Percentiles rank a stretch among this genome's conserved stretches.
These are phyloP conservation scores for Heliconius ethilla DNA, from an alignment of 2,888 invertebrate genomes.

Conservation along the genomic window DNA sequence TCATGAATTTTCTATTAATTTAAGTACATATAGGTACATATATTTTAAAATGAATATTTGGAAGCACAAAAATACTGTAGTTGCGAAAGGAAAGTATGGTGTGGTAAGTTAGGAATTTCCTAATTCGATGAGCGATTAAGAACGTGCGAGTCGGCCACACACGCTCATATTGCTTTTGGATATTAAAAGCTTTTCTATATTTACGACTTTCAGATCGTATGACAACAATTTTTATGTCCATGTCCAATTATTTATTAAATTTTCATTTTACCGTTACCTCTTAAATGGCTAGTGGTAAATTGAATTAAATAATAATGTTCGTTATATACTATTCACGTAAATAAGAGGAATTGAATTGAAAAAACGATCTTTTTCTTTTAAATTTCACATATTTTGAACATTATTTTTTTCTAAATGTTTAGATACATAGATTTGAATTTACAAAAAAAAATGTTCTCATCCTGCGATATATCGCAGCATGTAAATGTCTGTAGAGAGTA, in stretches of 20 bases:
- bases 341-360: no score
- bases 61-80: slow-evolving; percentile 57
- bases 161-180: slow-evolving; percentile 40
- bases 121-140: slow-evolving; percentile 78
- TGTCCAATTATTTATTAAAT: not conserved
- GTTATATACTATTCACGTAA: not conserved
- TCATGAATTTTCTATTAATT: not conserved
- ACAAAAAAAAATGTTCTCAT: no score
- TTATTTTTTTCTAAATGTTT: no score
- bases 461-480: slow-evolving; percentile 44
- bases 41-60: not conserved
- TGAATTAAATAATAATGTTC: not conserved
- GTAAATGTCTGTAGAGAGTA: slow-evolving; percentile 48
- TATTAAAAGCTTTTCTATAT: slow-evolving; percentile 29
- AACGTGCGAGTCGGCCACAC: slow-evolving; percentile 74
- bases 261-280: not conserved
- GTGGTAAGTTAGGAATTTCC: slow-evolving; percentile 52
- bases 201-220: slow-evolving; percentile 30
- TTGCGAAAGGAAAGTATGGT: slow-evolving; percentile 66
- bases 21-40: not conserved
- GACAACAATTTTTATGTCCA: not conserved
- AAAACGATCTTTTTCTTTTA: no score
- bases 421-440: no score
- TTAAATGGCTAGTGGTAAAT: not conserved
- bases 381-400: no score